Conservation (phyloP, 2,888 invertebrate genomes). For the Epinotia brunnichana region DNA sequence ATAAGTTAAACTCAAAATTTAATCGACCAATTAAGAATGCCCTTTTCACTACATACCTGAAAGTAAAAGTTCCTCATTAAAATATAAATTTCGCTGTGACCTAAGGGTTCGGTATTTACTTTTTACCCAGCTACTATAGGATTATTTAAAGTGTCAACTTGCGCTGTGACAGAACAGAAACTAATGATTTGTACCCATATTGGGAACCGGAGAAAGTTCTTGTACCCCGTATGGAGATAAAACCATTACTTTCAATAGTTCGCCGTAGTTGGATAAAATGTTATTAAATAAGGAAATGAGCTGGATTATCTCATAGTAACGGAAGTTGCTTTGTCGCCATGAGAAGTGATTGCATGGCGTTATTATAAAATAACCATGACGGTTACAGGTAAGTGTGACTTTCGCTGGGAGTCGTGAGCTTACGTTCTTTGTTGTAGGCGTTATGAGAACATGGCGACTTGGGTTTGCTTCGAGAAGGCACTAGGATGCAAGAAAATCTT, state of each 20-base stretch:
- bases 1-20: neutral
- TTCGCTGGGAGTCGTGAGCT: conserved; percentile 32
- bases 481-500: neutral
- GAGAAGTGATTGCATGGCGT: conserved; percentile 29
- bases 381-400: conserved; percentile 28
- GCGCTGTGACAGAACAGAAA: conserved; percentile 29
- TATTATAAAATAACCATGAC: conserved; percentile 31
- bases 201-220: conserved; percentile 36
- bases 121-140: neutral
- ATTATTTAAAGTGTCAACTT: conserved; percentile 29
- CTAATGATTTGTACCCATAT: conserved; percentile 35
- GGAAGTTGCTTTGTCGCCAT: conserved; percentile 34
- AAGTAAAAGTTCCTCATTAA: conserved; percentile 7
- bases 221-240: conserved; percentile 35
- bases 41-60: conserved; percentile 7
- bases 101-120: neutral
- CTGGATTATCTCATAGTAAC: conserved; percentile 38
- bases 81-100: neutral
- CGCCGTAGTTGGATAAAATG: conserved; percentile 39
- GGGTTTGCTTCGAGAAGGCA: neutral
- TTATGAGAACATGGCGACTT: conserved; percentile 20
- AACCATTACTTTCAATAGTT: conserved; percentile 39
- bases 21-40: conserved; percentile 18
- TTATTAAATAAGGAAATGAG: conserved; percentile 42
- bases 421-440: conserved; percentile 28